Evolutionary conservation across 2,113 vertebrate genomes (phyloP), one percentile per base, ranked within the genome.

Genomic region (Phainopepla nitens): DNA sequence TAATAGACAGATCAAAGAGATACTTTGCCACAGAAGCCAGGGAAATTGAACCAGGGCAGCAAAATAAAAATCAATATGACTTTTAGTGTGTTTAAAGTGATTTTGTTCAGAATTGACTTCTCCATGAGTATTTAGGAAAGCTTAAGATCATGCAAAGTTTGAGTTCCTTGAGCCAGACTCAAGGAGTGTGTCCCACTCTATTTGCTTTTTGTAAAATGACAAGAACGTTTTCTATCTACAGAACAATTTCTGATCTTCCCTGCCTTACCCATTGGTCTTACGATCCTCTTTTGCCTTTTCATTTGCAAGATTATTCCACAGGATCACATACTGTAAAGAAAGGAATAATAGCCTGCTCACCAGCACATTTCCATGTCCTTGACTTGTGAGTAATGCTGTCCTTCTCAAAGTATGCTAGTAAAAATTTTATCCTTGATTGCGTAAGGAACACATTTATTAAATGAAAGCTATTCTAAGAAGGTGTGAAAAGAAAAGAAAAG

Each of bases 51-150:
- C 51, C 35, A 68, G 33, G 44, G 57, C 61, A 93, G 76, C 60
- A 84, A 94, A 96, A 87, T 64, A 92, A 94, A 96, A 91, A 89
- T 81, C 88, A 86, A 29, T 94, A 20, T 4, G 11, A 77, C 39
- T 89, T 93, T 45, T 64, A 88, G 36, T 27, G 72, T 78, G 22
- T 77, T 87, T 70, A 58, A 77, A 90, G 44, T 60, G 49, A 78
- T 86, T 90, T 89, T 89, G 51, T 90, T 95, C 72, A 87, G 53
- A 68, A 57, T 35, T 51, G 44, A 66, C 47, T 88, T 86, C 76
- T 92, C 25, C 0, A 0, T 8, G 33, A 96, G 24, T 54, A 75
- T 35, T 78, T 83, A 77, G 24, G 39, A 88, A 88, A 86, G 56
- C 28, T 91, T 71, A 56, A 87, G n/a, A 73, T 72, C 15, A 61